phyloP scores from a whole-genome alignment of 2,888 invertebrate genomes.

The Cerceris rybyensis region DNA sequence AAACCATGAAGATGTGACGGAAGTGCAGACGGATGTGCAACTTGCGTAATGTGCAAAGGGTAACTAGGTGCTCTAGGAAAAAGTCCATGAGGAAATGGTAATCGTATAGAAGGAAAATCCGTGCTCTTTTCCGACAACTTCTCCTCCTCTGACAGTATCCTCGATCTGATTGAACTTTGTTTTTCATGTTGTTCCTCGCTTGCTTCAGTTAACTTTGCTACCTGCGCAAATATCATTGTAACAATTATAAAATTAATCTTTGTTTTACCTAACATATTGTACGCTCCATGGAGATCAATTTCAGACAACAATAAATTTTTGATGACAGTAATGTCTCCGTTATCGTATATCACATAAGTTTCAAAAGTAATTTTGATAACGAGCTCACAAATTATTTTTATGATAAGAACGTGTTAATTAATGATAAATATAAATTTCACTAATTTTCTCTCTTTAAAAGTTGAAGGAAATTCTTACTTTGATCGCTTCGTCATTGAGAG shows the following conservation, averaged over 20 bases:
- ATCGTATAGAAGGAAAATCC: constrained; percentile 52
- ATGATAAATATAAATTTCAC: too few relatives aligned
- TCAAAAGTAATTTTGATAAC: too few relatives aligned
- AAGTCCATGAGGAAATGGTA: constrained; percentile 70
- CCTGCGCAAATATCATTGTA: constrained; percentile 16
- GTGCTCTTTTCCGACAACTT: constrained; percentile 78
- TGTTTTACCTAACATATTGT: not conserved
- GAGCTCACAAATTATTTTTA: too few relatives aligned
- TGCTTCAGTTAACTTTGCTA: constrained; percentile 14
- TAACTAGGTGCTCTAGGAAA: constrained; percentile 76
- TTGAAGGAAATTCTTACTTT: constrained; percentile 35
- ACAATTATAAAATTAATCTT: not conserved
- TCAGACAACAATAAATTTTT: too few relatives aligned
- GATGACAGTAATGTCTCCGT: too few relatives aligned
- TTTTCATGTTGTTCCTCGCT: not conserved
- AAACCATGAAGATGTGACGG: constrained; percentile 67
- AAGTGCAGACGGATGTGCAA: constrained; percentile 81
- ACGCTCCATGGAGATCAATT: too few relatives aligned
- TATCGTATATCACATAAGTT: too few relatives aligned
- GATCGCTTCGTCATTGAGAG: constrained; percentile 17
- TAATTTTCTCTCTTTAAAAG: not conserved
- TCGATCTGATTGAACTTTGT: constrained; percentile 58
- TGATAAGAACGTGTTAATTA: too few relatives aligned
- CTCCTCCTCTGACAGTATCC: constrained; percentile 68
- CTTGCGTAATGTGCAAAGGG: constrained; percentile 78